Conservation (phyloP, 30 jellyfish, hydroid and myxozoan genomes). For the Hydractinia echinata region DNA sequence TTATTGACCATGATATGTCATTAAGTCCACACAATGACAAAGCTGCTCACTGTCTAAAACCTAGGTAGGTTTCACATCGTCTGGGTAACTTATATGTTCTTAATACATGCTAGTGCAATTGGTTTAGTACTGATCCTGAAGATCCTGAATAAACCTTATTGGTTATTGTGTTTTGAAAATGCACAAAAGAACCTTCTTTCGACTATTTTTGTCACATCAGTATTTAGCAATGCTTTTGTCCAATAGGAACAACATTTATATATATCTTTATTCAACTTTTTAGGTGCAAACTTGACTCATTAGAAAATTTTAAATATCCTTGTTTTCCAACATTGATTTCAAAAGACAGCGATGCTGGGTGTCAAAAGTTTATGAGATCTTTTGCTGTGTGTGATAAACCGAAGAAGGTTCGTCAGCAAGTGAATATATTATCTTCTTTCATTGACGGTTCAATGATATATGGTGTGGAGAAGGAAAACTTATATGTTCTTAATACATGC, state of each 20-base stretch:
- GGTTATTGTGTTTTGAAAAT: too few species aligned
- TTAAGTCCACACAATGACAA: not conserved
- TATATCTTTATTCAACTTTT: not conserved
- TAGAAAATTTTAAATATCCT: not conserved
- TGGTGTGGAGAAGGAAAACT: not conserved
- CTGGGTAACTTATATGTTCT: not conserved
- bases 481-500: too few species aligned
- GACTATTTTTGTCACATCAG: too few species aligned
- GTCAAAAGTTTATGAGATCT: slow-evolving; percentile 1
- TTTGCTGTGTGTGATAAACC: slow-evolving; percentile 2
- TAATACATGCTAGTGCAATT: too few species aligned
- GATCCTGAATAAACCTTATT: too few species aligned
- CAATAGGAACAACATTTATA: too few species aligned
- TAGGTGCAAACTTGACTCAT: not conserved
- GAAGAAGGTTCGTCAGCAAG: not conserved
- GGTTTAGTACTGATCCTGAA: too few species aligned
- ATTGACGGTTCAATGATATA: slow-evolving; percentile 20
- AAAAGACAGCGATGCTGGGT: not conserved
- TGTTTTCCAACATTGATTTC: slow-evolving; percentile 7
- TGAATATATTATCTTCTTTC: slow-evolving; percentile 1
- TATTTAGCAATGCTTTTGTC: too few species aligned
- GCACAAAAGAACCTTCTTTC: too few species aligned
- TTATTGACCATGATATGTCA: not conserved
- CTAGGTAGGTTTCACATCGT: not conserved
- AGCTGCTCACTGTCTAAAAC: slow-evolving; percentile 4